Evolutionary conservation across 2,797 vertebrate genomes (phyloP), one percentile per base, ranked within the genome.

Genomic region (Heliangelus exortis): DNA sequence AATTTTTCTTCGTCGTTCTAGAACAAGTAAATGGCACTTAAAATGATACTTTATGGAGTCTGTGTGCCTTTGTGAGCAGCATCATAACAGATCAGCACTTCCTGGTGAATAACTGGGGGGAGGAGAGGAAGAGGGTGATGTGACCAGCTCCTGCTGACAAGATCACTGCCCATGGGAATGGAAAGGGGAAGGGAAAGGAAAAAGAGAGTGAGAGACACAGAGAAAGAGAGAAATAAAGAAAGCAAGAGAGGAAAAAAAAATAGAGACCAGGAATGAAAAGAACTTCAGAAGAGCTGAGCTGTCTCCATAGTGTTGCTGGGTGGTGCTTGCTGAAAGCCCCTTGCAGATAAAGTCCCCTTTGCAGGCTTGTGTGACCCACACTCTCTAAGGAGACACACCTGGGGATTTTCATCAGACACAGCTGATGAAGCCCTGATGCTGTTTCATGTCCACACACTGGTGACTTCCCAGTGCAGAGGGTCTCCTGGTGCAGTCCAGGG

Each of bases 151-250:
- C 12, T 54, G 1, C 54, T 77, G 87, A 78, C 33, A 59, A 88
- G 66, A 78, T 78, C 6, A 0, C 10, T 0, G 0, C 16, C 20
- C 25, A 3, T 5, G 36, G 39, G 39, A 59, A n/a, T n/a, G n/a
- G n/a, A n/a, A n/a, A n/a, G n/a, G n/a, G n/a, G n/a, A n/a, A 39
- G 43, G 8, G 45, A 45, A 45, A 18, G 11, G 39, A 11, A 39
- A 39, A 39, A 11, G 39, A 39, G 39, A 11, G 39, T 18, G 45
- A 45, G 45, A 3, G 3, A 26, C 39, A 39, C 10, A 39, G 39
- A 12, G 47, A 39, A 39, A 39, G 16, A 3, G 3, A 17, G 33
- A 67, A 68, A 54, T 4, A 21, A 19, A 50, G 26, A 23, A 47
- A 47, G 22, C 3, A 4, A 47, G 31, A 33, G 15, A 66, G 31